phyloP scores from a whole-genome alignment of 2,888 invertebrate species.

The Slavum lentiscoides region DNA sequence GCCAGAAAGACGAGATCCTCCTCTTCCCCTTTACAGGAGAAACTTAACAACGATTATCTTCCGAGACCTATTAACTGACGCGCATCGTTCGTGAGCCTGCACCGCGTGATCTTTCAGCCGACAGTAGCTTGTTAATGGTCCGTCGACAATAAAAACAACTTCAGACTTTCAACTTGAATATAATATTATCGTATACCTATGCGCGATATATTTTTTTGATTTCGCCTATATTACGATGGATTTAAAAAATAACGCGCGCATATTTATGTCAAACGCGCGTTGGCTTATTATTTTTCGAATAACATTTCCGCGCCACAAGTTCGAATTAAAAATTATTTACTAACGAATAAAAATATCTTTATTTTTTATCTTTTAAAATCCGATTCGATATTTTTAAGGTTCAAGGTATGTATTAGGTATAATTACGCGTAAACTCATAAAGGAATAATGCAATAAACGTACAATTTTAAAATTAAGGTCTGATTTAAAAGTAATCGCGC shows the following conservation, averaged over 20 bases:
- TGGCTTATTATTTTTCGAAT: too few relatives aligned
- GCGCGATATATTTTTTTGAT: not conserved
- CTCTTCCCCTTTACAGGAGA: not conserved
- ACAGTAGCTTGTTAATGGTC: conserved; percentile 30
- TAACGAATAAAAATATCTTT: too few relatives aligned
- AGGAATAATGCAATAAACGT: not conserved
- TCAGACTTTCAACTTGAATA: conserved; percentile 30
- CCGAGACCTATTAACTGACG: conserved; percentile 44
- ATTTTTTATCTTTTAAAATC: too few relatives aligned
- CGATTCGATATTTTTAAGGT: too few relatives aligned
- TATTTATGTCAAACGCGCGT: too few relatives aligned
- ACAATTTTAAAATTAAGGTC: not conserved
- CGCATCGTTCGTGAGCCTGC: conserved; percentile 5
- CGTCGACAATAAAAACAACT: conserved; percentile 29
- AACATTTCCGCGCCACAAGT: too few relatives aligned
- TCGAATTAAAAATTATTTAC: too few relatives aligned
- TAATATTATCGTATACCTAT: conserved; percentile 5
- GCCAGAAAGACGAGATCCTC: conserved; percentile 21
- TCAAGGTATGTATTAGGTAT: too few relatives aligned
- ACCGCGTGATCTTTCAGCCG: too few relatives aligned
- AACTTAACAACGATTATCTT: conserved; percentile 46
- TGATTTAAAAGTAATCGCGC: not conserved
- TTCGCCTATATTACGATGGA: too few relatives aligned
- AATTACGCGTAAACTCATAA: too few relatives aligned
- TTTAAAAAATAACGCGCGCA: too few relatives aligned